These are phyloP conservation scores for Neodontobutis hainanensis DNA, from an alignment of 2,113 vertebrate species.

Conservation along the genomic window DNA sequence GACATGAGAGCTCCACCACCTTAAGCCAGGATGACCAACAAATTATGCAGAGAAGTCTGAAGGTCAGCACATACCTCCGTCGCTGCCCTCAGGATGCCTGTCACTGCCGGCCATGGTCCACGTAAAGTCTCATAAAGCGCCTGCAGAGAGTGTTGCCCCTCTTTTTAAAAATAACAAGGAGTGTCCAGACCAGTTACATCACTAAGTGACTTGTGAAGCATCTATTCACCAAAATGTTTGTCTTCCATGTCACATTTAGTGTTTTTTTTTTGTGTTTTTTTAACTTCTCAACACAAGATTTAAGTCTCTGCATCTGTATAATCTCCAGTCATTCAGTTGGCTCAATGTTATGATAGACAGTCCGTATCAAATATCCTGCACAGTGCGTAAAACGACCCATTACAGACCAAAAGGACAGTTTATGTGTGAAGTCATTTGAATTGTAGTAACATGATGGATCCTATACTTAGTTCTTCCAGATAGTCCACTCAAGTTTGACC, in stretches of 20 bases:
- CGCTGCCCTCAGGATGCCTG: conserved; percentile 38
- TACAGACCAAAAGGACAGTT: no score
- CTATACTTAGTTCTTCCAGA: no score
- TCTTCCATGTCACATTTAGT: background rate
- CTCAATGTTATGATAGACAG: conserved; percentile 34
- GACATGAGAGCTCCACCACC: conserved; percentile 17
- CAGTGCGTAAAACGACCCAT: background rate
- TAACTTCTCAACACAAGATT: conserved; percentile 13
- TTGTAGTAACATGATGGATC: no score
- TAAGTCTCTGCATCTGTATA: conserved; percentile 11
- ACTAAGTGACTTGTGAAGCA: conserved; percentile 1
- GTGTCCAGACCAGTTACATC: conserved; percentile 18
- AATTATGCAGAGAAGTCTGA: conserved; percentile 25
- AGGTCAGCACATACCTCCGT: conserved; percentile 27
- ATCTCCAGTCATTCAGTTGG: conserved; percentile 28
- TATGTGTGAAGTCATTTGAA: background rate
- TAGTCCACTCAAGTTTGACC: no score
- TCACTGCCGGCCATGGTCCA: conserved; percentile 37
- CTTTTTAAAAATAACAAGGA: conserved; percentile 37
- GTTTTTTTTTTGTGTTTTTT: no score
- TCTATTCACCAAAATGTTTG: conserved; percentile 21
- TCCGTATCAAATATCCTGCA: conserved; percentile 32
- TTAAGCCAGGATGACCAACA: conserved; percentile 32
- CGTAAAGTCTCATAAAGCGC: conserved; percentile 17
- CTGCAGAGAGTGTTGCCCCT: conserved; percentile 31